A percentile compares a stretch with the other conserved stretches of the same genome.
These are phyloP conservation scores for Zootoca vivipara DNA, from an alignment of 2,113 vertebrate species.

Conservation along the genomic window DNA sequence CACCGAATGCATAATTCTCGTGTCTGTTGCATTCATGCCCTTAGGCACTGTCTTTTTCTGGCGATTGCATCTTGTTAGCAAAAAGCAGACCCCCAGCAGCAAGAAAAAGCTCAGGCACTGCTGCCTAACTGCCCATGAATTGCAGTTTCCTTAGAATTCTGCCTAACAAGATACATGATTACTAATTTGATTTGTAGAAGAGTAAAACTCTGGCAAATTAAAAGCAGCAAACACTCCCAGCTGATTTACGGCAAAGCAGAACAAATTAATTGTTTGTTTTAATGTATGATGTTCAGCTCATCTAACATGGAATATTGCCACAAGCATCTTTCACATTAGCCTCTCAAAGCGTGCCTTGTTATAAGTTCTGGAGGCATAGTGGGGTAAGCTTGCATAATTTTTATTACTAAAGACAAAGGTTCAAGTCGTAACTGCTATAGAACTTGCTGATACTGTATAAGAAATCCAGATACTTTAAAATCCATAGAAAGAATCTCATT, in stretches of 20 bases:
- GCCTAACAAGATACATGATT: slow-evolving; percentile 52
- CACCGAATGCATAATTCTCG: slow-evolving; percentile 48
- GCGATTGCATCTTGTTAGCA: slow-evolving; percentile 61
- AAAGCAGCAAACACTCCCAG: slow-evolving; percentile 53
- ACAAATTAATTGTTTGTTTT: slow-evolving; percentile 48
- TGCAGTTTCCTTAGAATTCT: slow-evolving; percentile 51
- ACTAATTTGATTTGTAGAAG: slow-evolving; percentile 60
- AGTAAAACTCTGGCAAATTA: slow-evolving; percentile 52
- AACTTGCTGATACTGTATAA: not conserved
- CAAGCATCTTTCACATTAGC: slow-evolving; percentile 16
- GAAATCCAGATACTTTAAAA: slow-evolving; percentile 21
- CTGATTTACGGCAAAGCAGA: slow-evolving; percentile 44
- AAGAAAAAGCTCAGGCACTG: slow-evolving; percentile 43
- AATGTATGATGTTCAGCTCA: slow-evolving; percentile 46
- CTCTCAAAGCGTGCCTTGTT: slow-evolving; percentile 6
- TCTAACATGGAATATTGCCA: slow-evolving; percentile 30
- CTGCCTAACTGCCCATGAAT: slow-evolving; percentile 53
- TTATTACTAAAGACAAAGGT: slow-evolving; percentile 2
- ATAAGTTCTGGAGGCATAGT: not conserved
- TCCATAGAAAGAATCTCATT: not conserved
- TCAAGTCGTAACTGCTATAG: slow-evolving; percentile 18
- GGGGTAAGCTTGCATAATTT: not conserved
- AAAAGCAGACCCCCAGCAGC: slow-evolving; percentile 38
- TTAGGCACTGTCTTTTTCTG: slow-evolving; percentile 46
- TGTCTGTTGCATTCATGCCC: slow-evolving; percentile 38